phyloP scores from a whole-genome alignment of 2,797 vertebrate species.

The Siniperca undulata region DNA sequence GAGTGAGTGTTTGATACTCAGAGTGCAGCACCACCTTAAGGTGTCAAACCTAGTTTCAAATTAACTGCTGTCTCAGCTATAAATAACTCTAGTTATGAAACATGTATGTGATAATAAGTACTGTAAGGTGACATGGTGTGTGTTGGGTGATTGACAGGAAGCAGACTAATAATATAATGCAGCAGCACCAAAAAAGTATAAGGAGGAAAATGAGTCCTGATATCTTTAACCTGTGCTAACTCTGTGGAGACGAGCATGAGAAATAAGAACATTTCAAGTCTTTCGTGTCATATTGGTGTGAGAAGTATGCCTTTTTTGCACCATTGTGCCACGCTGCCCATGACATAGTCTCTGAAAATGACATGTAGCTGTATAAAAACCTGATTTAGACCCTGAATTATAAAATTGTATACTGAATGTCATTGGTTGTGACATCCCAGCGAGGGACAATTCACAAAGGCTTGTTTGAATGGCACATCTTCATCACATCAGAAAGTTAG shows the following conservation, averaged over 20 bases:
- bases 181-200: conserved; percentile 9
- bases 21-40: conserved; percentile 2
- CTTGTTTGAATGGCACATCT: neutral
- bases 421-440: neutral
- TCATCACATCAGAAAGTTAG: neutral
- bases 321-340: neutral
- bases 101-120: neutral
- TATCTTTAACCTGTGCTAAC: neutral
- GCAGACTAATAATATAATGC: conserved; percentile 1
- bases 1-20: conserved; percentile 14
- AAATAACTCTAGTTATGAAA: conserved; percentile 15
- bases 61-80: conserved; percentile 16
- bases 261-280: neutral
- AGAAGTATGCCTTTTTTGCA: neutral
- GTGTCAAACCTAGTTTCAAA: conserved; percentile 30
- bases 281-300: neutral
- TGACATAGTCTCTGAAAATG: neutral
- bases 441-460: neutral
- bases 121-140: neutral
- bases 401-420: neutral
- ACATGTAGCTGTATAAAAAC: neutral
- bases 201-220: conserved; percentile 6
- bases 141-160: neutral
- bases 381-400: neutral
- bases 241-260: neutral